A percentile compares a stretch with the other conserved stretches of the same genome.
These are phyloP conservation scores for Antrozous pallidus DNA, from an alignment of 2,797 vertebrate species.

Conservation along the genomic window DNA sequence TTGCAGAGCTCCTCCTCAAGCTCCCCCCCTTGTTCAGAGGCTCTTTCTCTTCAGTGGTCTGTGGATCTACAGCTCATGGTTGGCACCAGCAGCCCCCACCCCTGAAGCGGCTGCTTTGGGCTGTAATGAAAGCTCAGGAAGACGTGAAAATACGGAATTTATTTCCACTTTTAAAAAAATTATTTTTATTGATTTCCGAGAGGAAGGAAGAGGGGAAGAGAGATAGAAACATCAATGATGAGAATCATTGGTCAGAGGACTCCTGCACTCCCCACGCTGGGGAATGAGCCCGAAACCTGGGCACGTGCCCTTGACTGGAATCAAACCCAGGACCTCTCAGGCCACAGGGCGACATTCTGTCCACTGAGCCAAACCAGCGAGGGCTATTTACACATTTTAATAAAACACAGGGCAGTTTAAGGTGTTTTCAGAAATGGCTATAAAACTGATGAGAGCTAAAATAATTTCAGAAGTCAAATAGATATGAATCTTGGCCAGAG, in stretches of 20 bases:
- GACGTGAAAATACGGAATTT: background rate
- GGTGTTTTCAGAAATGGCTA: conserved; percentile 20
- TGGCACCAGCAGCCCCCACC: background rate
- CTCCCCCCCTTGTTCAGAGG: background rate
- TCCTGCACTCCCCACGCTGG: too few species aligned
- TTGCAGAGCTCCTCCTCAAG: background rate
- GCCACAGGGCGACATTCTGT: too few species aligned
- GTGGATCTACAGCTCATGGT: background rate
- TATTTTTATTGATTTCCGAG: too few species aligned
- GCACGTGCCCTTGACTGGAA: too few species aligned
- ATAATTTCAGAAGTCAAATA: background rate
- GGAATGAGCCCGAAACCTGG: too few species aligned
- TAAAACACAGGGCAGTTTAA: background rate
- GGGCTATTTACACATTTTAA: background rate
- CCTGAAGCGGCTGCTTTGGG: background rate
- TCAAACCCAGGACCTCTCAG: too few species aligned
- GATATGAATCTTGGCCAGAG: background rate
- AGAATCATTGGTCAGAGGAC: too few species aligned
- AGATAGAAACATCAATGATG: too few species aligned
- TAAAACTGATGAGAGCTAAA: background rate
- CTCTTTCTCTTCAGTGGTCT: background rate
- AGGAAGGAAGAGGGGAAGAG: too few species aligned
- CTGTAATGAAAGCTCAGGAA: background rate
- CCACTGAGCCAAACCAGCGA: too few species aligned
- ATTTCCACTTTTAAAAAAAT: background rate